phyloP scores from a whole-genome alignment of 1,140 invertebrate genomes.

The Meloidogyne floridensis region DNA sequence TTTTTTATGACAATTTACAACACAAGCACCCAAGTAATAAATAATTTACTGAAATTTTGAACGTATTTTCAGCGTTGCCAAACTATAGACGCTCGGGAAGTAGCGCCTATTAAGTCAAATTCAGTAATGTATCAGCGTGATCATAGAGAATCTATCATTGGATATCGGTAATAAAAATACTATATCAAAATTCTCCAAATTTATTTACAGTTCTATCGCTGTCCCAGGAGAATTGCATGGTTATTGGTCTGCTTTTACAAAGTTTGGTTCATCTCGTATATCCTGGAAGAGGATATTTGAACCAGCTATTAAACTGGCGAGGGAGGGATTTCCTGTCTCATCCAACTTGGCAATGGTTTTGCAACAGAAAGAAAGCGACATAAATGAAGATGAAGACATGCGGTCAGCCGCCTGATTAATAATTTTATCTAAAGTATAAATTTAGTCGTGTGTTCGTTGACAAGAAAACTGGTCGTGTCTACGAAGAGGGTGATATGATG shows the following conservation, averaged over 20 bases:
- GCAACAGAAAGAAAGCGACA: slow-evolving; percentile 45
- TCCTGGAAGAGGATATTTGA: slow-evolving; percentile 56
- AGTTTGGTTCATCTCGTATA: slow-evolving; percentile 74
- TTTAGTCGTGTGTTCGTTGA: slow-evolving; percentile 65
- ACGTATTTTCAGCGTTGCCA: slow-evolving; percentile 54
- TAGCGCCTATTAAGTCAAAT: slow-evolving; percentile 75
- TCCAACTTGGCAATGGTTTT: slow-evolving; percentile 53
- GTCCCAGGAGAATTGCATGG: slow-evolving; percentile 88
- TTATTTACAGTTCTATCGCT: slow-evolving; percentile 77
- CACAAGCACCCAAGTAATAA: slow-evolving; percentile 56
- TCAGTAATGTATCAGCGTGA: slow-evolving; percentile 73
- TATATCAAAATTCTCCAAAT: slow-evolving; percentile 12
- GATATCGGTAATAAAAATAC: slow-evolving; percentile 34
- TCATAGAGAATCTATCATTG: slow-evolving; percentile 66
- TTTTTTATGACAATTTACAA: slow-evolving; percentile 81
- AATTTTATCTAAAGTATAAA: not conserved
- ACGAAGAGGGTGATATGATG: slow-evolving; percentile 68
- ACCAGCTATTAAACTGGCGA: slow-evolving; percentile 69
- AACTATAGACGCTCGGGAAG: slow-evolving; percentile 78
- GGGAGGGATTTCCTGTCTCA: slow-evolving; percentile 75
- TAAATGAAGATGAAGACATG: slow-evolving; percentile 48
- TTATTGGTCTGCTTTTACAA: slow-evolving; percentile 80
- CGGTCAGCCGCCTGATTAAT: slow-evolving; percentile 18
- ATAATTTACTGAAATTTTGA: not conserved
- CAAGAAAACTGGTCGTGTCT: slow-evolving; percentile 66